phyloP scores from a whole-genome alignment of 2,888 invertebrate species.

The Anticlea derivata region DNA sequence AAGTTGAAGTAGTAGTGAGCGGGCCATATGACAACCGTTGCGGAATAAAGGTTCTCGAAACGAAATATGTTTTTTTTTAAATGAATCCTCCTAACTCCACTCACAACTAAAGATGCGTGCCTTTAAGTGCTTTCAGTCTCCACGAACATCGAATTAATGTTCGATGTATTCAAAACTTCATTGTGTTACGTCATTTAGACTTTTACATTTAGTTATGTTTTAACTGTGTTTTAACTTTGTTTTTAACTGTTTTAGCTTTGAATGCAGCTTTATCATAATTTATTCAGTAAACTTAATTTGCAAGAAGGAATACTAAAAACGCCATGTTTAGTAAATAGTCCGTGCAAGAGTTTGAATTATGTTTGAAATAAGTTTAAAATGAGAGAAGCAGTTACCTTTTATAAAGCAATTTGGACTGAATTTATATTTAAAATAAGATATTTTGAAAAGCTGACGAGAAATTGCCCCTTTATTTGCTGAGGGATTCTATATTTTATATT shows the following conservation, averaged over 20 bases:
- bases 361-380: constrained; percentile 31
- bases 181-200: constrained; percentile 14
- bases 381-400: constrained; percentile 1
- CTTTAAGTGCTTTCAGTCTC: not conserved
- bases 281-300: constrained; percentile 36
- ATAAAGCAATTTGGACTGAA: not conserved
- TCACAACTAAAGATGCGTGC: too few species aligned
- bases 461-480: too few species aligned
- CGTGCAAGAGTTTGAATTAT: constrained; percentile 36
- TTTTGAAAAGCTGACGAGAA: not conserved
- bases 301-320: constrained; percentile 36
- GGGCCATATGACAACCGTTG: too few species aligned
- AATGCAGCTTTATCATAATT: constrained; percentile 23
- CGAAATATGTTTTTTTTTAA: not conserved
- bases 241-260: constrained; percentile 11
- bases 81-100: too few species aligned
- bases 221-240: too few species aligned
- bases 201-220: constrained; percentile 17
- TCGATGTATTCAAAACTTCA: constrained; percentile 12
- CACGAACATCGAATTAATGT: not conserved
- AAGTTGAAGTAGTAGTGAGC: too few species aligned
- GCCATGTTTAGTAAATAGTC: constrained; percentile 36
- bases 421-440: not conserved
- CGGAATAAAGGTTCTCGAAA: too few species aligned
- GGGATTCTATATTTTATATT: too few species aligned